Evolutionary conservation across 2,797 vertebrate genomes (phyloP).

Genomic region (Myripristis jacobus): DNA sequence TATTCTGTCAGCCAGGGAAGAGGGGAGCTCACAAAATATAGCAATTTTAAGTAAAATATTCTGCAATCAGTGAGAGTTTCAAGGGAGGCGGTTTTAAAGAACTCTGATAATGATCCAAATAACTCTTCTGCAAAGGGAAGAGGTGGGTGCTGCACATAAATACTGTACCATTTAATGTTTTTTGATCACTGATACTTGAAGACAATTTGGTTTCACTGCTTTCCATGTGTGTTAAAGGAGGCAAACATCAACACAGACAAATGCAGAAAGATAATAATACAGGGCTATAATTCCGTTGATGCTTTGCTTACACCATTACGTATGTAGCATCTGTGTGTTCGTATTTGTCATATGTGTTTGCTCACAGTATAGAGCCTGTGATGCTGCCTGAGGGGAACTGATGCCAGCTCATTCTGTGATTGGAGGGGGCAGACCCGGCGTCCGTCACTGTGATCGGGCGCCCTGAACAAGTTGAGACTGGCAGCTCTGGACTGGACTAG

Average conservation of each 20-base stretch:
- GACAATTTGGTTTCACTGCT: neutral
- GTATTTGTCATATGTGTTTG: slow-evolving; percentile 4
- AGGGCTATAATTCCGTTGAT: neutral
- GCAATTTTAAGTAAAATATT: slow-evolving; percentile 11
- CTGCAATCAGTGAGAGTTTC: slow-evolving; percentile 12
- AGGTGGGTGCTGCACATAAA: slow-evolving; percentile 7
- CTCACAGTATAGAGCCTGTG: neutral
- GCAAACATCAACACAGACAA: neutral
- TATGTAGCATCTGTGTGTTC: neutral
- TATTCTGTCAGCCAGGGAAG: slow-evolving; percentile 33
- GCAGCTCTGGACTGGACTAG: slow-evolving; percentile 79
- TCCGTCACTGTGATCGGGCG: slow-evolving; percentile 86
- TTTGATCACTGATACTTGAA: neutral
- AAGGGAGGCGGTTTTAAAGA: slow-evolving; percentile 16
- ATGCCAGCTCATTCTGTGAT: slow-evolving; percentile 52
- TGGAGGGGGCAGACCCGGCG: slow-evolving; percentile 70
- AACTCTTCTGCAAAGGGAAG: no score
- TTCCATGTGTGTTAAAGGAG: no score
- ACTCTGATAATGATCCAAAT: neutral
- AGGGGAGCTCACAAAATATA: slow-evolving; percentile 27
- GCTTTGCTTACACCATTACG: neutral
- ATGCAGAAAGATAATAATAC: neutral
- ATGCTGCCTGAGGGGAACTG: neutral
- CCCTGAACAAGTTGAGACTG: slow-evolving; percentile 71
- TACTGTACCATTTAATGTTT: neutral